Percentiles rank a stretch among this genome's conserved stretches.
Conservation (phyloP, 1,140 invertebrate genomes). For the Tetramorium simillimum region DNA sequence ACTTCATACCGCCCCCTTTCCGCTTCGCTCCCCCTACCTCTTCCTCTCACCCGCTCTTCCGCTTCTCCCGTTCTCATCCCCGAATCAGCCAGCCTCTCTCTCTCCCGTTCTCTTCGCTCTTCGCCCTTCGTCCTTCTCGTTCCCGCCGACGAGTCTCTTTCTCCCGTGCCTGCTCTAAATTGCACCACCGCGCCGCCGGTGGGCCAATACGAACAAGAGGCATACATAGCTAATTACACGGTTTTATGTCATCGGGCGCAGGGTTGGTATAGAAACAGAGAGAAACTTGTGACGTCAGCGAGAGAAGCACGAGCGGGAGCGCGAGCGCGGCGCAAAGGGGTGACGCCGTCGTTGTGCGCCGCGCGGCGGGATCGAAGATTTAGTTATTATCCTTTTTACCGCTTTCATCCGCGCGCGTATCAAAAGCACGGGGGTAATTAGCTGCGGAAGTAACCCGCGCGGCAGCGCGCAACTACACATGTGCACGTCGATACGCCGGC, state of each 20-base stretch:
- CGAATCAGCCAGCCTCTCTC: constrained; percentile 29
- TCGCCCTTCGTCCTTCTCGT: constrained; percentile 31
- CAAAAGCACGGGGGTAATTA: constrained; percentile 47
- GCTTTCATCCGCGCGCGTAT: constrained; percentile 8
- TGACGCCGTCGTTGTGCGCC: constrained; percentile 25
- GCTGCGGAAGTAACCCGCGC: constrained; percentile 23
- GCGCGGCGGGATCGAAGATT: constrained; percentile 45
- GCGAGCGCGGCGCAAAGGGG: constrained; percentile 1
- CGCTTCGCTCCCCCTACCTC: constrained; percentile 42
- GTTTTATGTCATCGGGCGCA: constrained; percentile 75
- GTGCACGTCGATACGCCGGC: background rate
- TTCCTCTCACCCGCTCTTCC: background rate
- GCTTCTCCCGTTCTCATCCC: constrained; percentile 46
- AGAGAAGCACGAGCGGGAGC: constrained; percentile 18
- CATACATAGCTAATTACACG: constrained; percentile 81
- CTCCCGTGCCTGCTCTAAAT: constrained; percentile 72
- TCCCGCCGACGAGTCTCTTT: constrained; percentile 27
- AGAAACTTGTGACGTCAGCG: constrained; percentile 68
- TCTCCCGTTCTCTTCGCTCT: background rate
- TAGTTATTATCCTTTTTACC: constrained; percentile 57
- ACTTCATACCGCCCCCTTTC: constrained; percentile 76
- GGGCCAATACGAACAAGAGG: constrained; percentile 80
- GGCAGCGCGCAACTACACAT: background rate
- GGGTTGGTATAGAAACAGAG: constrained; percentile 59
- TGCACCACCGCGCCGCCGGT: constrained; percentile 73